These are phyloP conservation scores for Scolopax mira DNA, from an alignment of 2,113 vertebrate species.

Conservation along the genomic window DNA sequence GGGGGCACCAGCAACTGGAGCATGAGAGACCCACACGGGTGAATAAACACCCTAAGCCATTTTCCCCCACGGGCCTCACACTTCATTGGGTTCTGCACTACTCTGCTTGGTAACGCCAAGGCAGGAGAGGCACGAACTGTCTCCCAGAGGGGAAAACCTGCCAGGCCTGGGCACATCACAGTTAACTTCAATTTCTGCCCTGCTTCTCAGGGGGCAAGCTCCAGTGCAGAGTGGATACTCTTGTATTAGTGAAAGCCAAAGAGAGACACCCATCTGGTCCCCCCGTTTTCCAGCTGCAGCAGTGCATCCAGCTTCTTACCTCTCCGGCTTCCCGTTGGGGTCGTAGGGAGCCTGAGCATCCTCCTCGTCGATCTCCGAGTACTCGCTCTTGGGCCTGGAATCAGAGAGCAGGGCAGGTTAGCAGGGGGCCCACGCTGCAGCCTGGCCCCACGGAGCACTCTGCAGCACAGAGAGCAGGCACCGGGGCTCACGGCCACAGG, in stretches of 20 bases:
- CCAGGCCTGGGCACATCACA: not conserved
- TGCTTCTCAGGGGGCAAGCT: not conserved
- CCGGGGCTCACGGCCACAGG: rapidly evolving
- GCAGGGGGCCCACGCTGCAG: not conserved
- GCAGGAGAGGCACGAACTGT: not conserved
- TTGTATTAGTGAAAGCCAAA: rapidly evolving
- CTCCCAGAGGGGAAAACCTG: not conserved
- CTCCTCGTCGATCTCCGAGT: constrained; percentile 96
- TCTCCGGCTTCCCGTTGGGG: constrained; percentile 94
- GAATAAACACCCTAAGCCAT: not conserved
- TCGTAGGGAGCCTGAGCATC: constrained; percentile 94
- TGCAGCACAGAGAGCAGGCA: rapidly evolving
- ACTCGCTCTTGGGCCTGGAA: constrained; percentile 96
- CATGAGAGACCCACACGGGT: not conserved
- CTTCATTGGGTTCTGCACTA: not conserved
- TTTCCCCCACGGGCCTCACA: not conserved
- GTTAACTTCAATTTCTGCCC: not conserved
- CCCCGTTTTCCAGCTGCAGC: not conserved
- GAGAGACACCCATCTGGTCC: not conserved
- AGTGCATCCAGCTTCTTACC: constrained; percentile 67
- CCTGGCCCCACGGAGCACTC: not conserved
- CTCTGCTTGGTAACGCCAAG: not conserved
- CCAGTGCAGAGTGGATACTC: not conserved
- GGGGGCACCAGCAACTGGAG: not conserved
- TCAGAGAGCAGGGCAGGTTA: not conserved